Conservation (phyloP, 2,888 invertebrate genomes). For the Melikaiella ostensackeni region DNA sequence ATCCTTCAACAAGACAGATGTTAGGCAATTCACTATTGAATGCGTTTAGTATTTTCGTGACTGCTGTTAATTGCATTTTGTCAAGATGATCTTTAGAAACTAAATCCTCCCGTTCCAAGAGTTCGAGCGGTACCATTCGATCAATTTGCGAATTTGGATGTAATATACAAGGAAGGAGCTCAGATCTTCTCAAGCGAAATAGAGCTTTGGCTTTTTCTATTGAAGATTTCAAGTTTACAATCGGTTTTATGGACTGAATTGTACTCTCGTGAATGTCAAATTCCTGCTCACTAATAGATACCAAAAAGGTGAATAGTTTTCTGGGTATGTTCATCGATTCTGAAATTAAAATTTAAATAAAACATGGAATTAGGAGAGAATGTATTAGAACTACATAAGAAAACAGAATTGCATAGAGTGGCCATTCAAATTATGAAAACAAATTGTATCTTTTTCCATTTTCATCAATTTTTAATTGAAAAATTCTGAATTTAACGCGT, state of each 20-base stretch:
- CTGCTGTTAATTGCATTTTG: background rate
- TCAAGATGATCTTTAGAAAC: slow-evolving; percentile 6
- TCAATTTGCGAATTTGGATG: background rate
- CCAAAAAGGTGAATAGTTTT: background rate
- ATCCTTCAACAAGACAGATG: slow-evolving; percentile 22
- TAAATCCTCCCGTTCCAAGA: background rate
- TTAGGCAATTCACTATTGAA: background rate
- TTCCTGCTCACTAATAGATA: background rate
- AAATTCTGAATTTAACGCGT: too few relatives aligned
- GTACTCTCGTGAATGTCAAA: background rate
- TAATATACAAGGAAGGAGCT: slow-evolving; percentile 1
- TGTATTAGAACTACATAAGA: background rate
- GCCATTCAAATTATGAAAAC: too few relatives aligned
- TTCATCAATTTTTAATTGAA: too few relatives aligned
- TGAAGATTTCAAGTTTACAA: background rate
- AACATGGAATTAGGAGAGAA: background rate
- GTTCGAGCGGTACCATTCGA: background rate
- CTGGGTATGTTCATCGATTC: background rate
- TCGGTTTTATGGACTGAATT: background rate
- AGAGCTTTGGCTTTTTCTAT: slow-evolving; percentile 13
- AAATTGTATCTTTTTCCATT: too few relatives aligned
- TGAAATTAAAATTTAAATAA: background rate
- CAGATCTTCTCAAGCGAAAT: background rate
- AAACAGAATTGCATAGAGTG: background rate
- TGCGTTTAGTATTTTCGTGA: background rate